Evolutionary conservation across 2,888 invertebrate genomes (phyloP), one percentile per base, ranked within the genome.

Genomic region (Hirtodrosophila trivittata): DNA sequence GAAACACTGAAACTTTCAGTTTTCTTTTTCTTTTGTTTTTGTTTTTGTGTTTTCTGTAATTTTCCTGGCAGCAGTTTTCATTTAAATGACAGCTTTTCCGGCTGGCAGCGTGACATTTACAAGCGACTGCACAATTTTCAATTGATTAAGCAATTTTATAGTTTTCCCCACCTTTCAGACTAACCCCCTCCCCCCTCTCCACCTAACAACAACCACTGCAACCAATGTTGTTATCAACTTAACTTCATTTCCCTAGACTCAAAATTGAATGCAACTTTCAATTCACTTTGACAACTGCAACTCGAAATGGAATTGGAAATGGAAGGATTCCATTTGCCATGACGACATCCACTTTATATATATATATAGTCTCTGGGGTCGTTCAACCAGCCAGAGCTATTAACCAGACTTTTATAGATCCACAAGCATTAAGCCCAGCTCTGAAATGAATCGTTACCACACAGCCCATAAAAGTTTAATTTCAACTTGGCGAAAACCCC

Each of bases 71-170:
- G 6, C 63, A 39, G 49, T 76, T 73, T 77, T 60, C 69, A 75
- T 67, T 72, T 78, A 67, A 82, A 78, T 71, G 63, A 32, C 54
- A 57, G 63, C 66, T 74, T 77, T 77, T 77, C 69, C 83, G 62
- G 64, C 62, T 75, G 69, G 69, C 77, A 72, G 54, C 57, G 56
- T 75, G 63, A 67, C 76, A 83, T 81, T 85, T 78, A 65, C 83
- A 74, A 68, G 55, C 67, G 68, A 74, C 66, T 76, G 74, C 66
- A 65, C 68, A 78, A 49, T 81, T 83, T 75, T 67, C 86, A 86
- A 81, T 76, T 86, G 80, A 86, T 86, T 86, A 78, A 78, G 65
- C 86, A 81, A 81, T 81, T 86, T 74, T 18, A 72, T 72, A 66
- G 60, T 66, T 59, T 55, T 32, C 46, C 58, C 46, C 41, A 45